Conservation (phyloP, 2,888 invertebrate genomes). For the Scelioninae gen. 1 region DNA sequence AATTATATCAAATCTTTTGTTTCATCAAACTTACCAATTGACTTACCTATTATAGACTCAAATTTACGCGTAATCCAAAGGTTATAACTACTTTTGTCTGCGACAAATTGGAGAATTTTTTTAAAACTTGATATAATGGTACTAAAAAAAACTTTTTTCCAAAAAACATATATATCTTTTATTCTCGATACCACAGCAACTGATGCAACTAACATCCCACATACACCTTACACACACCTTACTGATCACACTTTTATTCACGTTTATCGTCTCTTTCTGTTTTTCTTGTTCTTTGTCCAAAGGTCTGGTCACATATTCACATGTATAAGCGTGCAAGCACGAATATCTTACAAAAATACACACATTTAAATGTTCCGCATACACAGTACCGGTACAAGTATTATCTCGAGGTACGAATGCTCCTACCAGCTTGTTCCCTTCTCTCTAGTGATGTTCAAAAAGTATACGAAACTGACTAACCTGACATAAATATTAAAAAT, state of each 20-base stretch:
- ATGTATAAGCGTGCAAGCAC: conserved; percentile 24
- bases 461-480: conserved; percentile 72
- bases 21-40: no score
- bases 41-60: no score
- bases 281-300: conserved; percentile 16
- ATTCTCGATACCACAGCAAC: no score
- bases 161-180: no score
- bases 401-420: conserved; percentile 70
- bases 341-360: conserved; percentile 53
- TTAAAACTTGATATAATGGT: no score
- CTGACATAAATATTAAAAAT: conserved; percentile 75
- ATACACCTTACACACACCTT: no score
- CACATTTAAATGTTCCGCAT: conserved; percentile 47
- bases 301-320: conserved; percentile 17
- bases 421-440: conserved; percentile 57
- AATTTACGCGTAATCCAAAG: no score
- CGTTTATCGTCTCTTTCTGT: conserved; percentile 9
- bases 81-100: no score
- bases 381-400: conserved; percentile 63
- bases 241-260: conserved; percentile 3
- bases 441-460: conserved; percentile 58
- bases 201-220: no score
- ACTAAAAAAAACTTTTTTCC: no score
- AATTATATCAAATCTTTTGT: no score
- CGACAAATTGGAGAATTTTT: no score